Percentiles rank a stretch among this genome's conserved stretches.
Evolutionary conservation across 92 coral and sea anemone species (phyloP).

Genomic region (Nematostella vectensis): DNA sequence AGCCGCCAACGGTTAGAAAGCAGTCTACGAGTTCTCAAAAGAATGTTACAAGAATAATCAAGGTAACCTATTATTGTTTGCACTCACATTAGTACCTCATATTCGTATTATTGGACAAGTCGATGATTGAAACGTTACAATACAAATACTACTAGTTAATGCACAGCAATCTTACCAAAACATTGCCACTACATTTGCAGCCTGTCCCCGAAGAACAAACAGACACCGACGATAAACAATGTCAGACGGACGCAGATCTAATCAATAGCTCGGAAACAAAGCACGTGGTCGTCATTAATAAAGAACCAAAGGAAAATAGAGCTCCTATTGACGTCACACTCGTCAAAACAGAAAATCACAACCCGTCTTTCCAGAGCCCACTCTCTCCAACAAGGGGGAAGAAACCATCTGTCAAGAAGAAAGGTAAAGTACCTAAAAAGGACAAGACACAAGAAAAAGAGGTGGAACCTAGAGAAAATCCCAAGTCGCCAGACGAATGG

Average conservation of each 20-base stretch:
- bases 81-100: too few species aligned
- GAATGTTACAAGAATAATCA: too few species aligned
- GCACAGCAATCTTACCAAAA: too few species aligned
- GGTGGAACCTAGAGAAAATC: constrained; percentile 1
- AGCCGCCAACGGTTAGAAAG: not conserved
- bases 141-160: too few species aligned
- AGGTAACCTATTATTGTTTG: too few species aligned
- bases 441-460: constrained; percentile 8
- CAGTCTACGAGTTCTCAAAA: too few species aligned
- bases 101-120: too few species aligned
- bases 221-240: constrained; percentile 18
- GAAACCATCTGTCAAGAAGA: constrained; percentile 1
- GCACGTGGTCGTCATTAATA: not conserved
- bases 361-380: too few species aligned
- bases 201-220: constrained; percentile 9
- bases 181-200: constrained; percentile 1
- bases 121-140: too few species aligned
- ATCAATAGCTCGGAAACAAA: not conserved
- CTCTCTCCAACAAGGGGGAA: constrained; percentile 2
- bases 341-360: not conserved
- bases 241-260: constrained; percentile 9
- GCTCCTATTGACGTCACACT: constrained; percentile 5
- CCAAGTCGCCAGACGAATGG: constrained; percentile 15
- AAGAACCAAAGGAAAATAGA: not conserved
- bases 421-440: constrained; percentile 5